These are phyloP conservation scores for Ctenopoma kingsleyae DNA, from an alignment of 2,797 vertebrate species.

Conservation along the genomic window DNA sequence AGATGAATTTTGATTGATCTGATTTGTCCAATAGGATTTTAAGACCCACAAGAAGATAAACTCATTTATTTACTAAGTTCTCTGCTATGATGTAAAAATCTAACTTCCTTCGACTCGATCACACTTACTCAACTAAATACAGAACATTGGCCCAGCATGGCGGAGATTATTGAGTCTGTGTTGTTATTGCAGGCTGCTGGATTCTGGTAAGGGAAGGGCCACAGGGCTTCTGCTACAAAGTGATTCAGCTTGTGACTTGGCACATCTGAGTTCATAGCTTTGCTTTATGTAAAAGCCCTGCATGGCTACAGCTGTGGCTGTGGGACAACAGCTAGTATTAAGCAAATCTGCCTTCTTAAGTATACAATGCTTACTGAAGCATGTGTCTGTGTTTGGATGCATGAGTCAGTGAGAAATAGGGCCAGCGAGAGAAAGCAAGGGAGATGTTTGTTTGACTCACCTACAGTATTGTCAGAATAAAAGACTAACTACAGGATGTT, in stretches of 20 bases:
- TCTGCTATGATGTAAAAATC: neutral
- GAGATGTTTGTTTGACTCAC: conserved; percentile 29
- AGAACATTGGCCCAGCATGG: conserved; percentile 13
- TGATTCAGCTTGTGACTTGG: conserved; percentile 59
- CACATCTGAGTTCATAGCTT: conserved; percentile 49
- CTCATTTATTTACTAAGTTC: neutral
- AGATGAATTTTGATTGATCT: no score
- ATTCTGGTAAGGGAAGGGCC: conserved; percentile 17
- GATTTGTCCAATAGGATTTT: no score
- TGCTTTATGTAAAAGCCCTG: conserved; percentile 39
- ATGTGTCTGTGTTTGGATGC: neutral
- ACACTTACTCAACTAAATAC: conserved; percentile 18
- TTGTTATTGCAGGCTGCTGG: conserved; percentile 25
- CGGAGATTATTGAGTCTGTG: conserved; percentile 24
- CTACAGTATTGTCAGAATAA: neutral
- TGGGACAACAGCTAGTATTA: conserved; percentile 46
- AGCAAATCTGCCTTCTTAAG: conserved; percentile 54
- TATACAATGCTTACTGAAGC: conserved; percentile 36
- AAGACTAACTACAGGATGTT: neutral
- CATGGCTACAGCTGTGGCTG: conserved; percentile 29
- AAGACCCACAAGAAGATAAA: no score
- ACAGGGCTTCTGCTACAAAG: conserved; percentile 46
- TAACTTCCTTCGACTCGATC: neutral
- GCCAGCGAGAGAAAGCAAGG: neutral
- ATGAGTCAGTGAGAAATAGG: neutral